phyloP scores from a whole-genome alignment of 2,888 invertebrate genomes.

The Tinea trinotella region DNA sequence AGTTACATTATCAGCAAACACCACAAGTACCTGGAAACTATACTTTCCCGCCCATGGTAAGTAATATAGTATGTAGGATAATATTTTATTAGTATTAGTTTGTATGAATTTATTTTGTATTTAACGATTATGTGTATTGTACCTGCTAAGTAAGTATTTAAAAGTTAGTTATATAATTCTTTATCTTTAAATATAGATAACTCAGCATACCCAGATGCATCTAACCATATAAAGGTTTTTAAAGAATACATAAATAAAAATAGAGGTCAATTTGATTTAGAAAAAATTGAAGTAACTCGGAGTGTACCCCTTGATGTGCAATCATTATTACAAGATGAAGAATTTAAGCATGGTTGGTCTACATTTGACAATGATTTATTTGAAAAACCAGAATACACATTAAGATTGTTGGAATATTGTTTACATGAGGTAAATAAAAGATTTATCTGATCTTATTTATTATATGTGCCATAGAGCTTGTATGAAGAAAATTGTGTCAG shows the following conservation, averaged over 20 bases:
- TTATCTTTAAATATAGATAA: no score
- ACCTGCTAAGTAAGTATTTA: no score
- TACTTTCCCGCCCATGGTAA: constrained; percentile 83
- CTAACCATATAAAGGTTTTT: constrained; percentile 36
- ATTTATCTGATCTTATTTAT: background rate
- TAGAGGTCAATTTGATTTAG: constrained; percentile 59
- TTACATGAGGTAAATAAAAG: constrained; percentile 77
- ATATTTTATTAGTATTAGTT: no score
- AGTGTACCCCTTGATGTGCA: constrained; percentile 74
- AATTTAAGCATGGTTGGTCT: constrained; percentile 74
- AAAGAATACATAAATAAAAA: constrained; percentile 47
- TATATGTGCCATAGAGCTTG: no score
- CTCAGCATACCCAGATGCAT: constrained; percentile 39
- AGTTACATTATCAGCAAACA: constrained; percentile 37
- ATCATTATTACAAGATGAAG: constrained; percentile 65
- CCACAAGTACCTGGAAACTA: constrained; percentile 81
- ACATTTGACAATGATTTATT: constrained; percentile 76
- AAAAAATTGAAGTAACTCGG: constrained; percentile 71
- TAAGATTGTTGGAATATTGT: constrained; percentile 82
- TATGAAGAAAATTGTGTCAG: no score
- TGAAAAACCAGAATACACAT: constrained; percentile 76
- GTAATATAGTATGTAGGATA: no score
- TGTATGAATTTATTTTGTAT: no score
- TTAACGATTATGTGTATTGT: no score
- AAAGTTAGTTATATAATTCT: no score